Base-by-base conservation (phyloP, 2,797 vertebrate species). In the Sebastes vulpes region DNA sequence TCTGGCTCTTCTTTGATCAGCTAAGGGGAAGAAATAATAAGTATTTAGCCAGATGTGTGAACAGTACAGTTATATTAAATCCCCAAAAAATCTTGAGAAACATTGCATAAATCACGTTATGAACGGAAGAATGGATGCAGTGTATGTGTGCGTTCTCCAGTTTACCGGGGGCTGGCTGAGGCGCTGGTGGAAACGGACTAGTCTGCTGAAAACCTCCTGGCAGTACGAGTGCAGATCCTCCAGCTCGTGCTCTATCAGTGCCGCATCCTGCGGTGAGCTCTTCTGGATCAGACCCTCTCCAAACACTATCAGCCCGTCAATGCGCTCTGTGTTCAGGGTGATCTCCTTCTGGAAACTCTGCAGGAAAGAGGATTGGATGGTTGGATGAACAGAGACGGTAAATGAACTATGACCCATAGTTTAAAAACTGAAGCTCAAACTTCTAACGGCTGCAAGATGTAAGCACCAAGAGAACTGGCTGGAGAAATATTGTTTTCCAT, bases 341-440 rank as follows among this genome's bases (percentile, higher is more conserved):
- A 99, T 99, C 91, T 98, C 97, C 91, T 97, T 97, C 84, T 98
- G 98, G 92, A 99, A 98, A 76, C 97, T 97, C 98, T 99, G 70
- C n/a, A 3, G 65, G 63, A 71, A 52, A 23, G 53, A 29, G 0
- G 25, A 42, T 48, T 4, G 21, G 18, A 50, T 2, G 16, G 31
- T 25, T 28, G 69, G 8, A 65, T 25, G 50, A 31, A 56, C 11
- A 46, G 23, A 69, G 65, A 29, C 0, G 16, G 16, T 46, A 46
- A 46, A 46, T 46, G 42, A 0, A 48, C 16, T 48, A 20, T 48
- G 18, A 48, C 46, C 46, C 46, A 9, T n/a, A 48, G 18, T 48
- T 48, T 48, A 9, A 48, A 46, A 48, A 48, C 46, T 46, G 42
- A 8, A 46, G 16, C 16, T 10, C 31, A 32, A 31, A 31, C 9